phyloP scores from a whole-genome alignment of 1,140 invertebrate species.

The Phortica variegata region DNA sequence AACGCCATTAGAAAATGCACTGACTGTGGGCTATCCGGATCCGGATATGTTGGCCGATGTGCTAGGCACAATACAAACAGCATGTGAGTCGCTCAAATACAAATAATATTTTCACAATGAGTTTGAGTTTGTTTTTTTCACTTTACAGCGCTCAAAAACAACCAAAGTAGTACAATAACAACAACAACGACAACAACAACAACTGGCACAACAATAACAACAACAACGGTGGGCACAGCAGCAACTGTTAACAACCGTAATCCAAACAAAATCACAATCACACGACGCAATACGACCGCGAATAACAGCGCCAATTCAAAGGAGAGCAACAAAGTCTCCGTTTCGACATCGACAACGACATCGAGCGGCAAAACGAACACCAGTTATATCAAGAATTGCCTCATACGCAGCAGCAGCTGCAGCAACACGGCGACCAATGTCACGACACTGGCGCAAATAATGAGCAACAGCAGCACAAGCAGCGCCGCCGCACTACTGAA shows the following conservation, averaged over 20 bases:
- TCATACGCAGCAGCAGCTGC: slow-evolving; percentile 54
- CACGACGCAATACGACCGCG: slow-evolving; percentile 19
- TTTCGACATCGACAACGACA: slow-evolving; percentile 42
- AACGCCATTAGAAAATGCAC: slow-evolving; percentile 56
- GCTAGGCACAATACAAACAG: slow-evolving; percentile 55
- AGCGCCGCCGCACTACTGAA: slow-evolving; percentile 43
- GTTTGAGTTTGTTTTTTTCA: not conserved
- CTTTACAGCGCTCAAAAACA: slow-evolving; percentile 45
- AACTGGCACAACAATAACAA: slow-evolving; percentile 17
- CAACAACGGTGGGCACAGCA: too few relatives aligned
- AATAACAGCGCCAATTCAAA: slow-evolving; percentile 15
- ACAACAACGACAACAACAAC: slow-evolving; percentile 29
- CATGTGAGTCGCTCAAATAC: slow-evolving; percentile 37
- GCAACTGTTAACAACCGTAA: slow-evolving; percentile 24
- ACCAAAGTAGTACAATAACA: slow-evolving; percentile 11
- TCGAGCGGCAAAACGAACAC: slow-evolving; percentile 30
- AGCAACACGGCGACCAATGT: slow-evolving; percentile 55
- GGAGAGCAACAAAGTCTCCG: slow-evolving; percentile 28
- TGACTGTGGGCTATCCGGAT: slow-evolving; percentile 62
- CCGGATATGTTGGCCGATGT: slow-evolving; percentile 60
- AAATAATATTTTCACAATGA: not conserved
- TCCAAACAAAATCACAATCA: slow-evolving; percentile 45
- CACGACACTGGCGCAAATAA: slow-evolving; percentile 54
- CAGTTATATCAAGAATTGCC: slow-evolving; percentile 51
- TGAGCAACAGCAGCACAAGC: slow-evolving; percentile 52